Conservation (phyloP, 1,140 invertebrate genomes). For the Vanessa atalanta region DNA sequence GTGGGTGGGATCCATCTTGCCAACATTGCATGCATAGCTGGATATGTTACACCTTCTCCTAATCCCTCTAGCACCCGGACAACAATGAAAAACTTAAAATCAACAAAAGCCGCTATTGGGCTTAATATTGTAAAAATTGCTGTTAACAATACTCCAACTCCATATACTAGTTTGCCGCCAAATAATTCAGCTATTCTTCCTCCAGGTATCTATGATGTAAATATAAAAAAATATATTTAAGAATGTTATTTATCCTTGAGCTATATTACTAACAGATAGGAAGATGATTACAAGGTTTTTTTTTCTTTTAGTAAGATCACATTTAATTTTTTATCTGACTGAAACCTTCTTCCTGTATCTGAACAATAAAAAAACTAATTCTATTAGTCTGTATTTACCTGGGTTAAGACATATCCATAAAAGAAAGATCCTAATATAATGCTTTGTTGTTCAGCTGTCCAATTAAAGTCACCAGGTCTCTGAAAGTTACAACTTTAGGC, state of each 20-base stretch:
- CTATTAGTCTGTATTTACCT: conserved; percentile 73
- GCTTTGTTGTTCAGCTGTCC: conserved; percentile 89
- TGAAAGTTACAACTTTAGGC: conserved; percentile 51
- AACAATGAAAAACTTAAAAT: conserved; percentile 87
- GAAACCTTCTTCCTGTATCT: no score
- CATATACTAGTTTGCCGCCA: conserved; percentile 91
- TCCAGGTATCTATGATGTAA: conserved; percentile 84
- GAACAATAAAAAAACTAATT: background rate
- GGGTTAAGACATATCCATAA: conserved; percentile 92
- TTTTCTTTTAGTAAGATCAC: no score
- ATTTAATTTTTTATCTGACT: no score
- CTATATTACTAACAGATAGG: no score
- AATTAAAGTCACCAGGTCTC: conserved; percentile 87
- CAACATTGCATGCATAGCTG: conserved; percentile 90
- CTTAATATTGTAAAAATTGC: conserved; percentile 89
- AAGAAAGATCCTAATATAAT: conserved; percentile 92
- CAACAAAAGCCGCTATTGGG: conserved; percentile 86
- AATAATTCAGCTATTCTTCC: conserved; percentile 89
- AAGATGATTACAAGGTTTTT: no score
- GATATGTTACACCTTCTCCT: conserved; percentile 92
- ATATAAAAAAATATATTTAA: background rate
- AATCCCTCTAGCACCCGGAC: conserved; percentile 92
- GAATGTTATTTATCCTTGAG: background rate
- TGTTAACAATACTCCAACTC: conserved; percentile 88
- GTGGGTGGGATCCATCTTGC: conserved; percentile 91